Base-by-base conservation (phyloP, 1,140 invertebrate species). In the Brachionus koreanus region DNA sequence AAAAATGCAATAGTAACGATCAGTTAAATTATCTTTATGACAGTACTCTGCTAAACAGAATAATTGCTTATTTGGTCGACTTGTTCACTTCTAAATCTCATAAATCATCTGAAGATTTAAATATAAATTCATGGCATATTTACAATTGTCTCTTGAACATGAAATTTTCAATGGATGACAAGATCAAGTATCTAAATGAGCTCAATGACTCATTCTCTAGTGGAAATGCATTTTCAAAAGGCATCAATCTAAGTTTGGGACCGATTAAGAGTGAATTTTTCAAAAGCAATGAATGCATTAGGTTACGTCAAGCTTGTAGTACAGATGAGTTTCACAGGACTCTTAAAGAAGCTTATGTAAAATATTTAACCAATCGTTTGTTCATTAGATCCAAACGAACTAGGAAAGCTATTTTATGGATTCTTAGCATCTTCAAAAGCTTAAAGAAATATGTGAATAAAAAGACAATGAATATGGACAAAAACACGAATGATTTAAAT, bases 131-230 rank as follows among this genome's bases (percentile, higher is more conserved):
- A 19, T 79, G 76, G 76, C 49, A 57, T 61, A 79, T 79, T 49
- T 79, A 79, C 25, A 79, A 79, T 39, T 79, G 76, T 61, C 39
- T 79, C 25, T 65, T 79, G 19, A 79, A 79, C 10, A 79, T 79
- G 76, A 57, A 65, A 61, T 79, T 79, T 79, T 39, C 33, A 10
- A 79, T 79, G 76, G 39, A 79, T 65, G 76, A 79, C 13, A 79
- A 79, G 35, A 79, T 79, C 6, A 79, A 43, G 9, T 79, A 79
- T 43, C 12, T 79, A 23, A 79, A 79, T 37, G 76, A 79, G 39
- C 12, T 79, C 9, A 79, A 79, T 43, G 39, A 57, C 12, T 61
- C 35, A 19, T 39, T 6, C 7, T 43, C 19, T 12, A 61, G 23
- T 25, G 76, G 76, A 12, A 61, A 33, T 1, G 9, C 25, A 25